Percentiles rank a stretch among this genome's conserved stretches.
Evolutionary conservation across 2,113 vertebrate genomes (phyloP).

Genomic region (Burhinus bistriatus): DNA sequence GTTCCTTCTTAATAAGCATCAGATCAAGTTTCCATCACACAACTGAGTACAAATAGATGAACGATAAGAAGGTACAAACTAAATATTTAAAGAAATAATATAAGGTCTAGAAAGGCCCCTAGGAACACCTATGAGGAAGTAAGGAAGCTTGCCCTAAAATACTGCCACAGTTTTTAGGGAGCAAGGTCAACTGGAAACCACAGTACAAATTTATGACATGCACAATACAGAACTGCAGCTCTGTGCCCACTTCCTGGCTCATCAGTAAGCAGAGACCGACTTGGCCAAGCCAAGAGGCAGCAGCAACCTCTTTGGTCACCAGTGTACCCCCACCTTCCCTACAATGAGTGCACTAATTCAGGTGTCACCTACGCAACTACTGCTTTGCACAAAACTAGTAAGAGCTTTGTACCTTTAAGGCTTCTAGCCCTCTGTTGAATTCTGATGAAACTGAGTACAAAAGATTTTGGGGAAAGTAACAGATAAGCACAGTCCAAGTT

Average conservation of each 20-base stretch:
- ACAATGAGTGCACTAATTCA: not conserved
- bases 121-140: not conserved
- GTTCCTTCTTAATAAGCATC: not conserved
- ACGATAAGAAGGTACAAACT: not conserved
- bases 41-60: not conserved
- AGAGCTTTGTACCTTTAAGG: not conserved
- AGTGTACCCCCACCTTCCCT: not conserved
- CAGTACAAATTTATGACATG: not conserved
- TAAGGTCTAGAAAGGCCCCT: not conserved
- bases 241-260: not conserved
- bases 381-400: not conserved
- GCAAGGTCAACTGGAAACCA: not conserved
- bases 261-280: not conserved
- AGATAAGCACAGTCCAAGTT: not conserved
- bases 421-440: not conserved
- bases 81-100: not conserved
- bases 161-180: not conserved
- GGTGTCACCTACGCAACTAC: not conserved
- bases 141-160: not conserved
- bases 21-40: not conserved
- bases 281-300: not conserved
- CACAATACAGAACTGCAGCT: not conserved
- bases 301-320: not conserved
- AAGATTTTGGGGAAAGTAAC: not conserved
- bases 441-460: not conserved